These are phyloP conservation scores for Apodemus speciosus DNA, from an alignment of 2,113 vertebrate species.

Conservation along the genomic window DNA sequence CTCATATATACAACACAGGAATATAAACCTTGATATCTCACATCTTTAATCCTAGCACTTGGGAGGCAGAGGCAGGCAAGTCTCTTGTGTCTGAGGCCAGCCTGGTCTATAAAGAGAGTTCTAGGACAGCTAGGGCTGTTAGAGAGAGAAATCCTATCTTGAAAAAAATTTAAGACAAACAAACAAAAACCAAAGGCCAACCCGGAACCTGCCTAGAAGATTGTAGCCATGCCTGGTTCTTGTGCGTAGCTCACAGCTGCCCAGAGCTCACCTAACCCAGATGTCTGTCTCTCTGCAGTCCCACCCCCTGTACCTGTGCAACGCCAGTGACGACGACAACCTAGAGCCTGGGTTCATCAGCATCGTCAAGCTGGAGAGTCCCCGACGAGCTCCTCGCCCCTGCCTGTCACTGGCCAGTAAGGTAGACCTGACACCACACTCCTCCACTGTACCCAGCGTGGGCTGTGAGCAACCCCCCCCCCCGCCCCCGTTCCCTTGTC, in stretches of 20 bases:
- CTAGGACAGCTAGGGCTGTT: no score
- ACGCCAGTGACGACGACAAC: constrained; percentile 97
- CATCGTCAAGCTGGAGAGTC: constrained; percentile 96
- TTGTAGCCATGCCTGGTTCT: background rate
- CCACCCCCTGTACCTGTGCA: constrained; percentile 97
- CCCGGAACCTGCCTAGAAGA: no score
- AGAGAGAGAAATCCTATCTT: no score
- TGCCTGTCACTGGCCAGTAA: constrained; percentile 95
- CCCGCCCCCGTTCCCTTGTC: background rate
- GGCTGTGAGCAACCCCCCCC: background rate
- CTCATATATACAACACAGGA: background rate
- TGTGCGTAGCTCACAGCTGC: background rate
- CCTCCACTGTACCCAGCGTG: background rate
- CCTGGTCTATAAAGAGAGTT: no score
- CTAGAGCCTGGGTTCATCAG: constrained; percentile 94
- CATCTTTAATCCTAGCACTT: background rate
- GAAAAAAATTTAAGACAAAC: no score
- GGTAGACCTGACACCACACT: constrained; percentile 82
- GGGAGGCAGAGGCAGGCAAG: background rate
- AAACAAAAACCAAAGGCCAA: no score
- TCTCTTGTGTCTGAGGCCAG: background rate
- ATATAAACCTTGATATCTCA: background rate
- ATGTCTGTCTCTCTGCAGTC: constrained; percentile 86
- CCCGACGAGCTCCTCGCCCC: constrained; percentile 89
- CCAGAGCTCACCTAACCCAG: constrained; percentile 28